These are phyloP conservation scores for Dipus sagitta DNA, from an alignment of 2,797 vertebrate species.

Conservation along the genomic window DNA sequence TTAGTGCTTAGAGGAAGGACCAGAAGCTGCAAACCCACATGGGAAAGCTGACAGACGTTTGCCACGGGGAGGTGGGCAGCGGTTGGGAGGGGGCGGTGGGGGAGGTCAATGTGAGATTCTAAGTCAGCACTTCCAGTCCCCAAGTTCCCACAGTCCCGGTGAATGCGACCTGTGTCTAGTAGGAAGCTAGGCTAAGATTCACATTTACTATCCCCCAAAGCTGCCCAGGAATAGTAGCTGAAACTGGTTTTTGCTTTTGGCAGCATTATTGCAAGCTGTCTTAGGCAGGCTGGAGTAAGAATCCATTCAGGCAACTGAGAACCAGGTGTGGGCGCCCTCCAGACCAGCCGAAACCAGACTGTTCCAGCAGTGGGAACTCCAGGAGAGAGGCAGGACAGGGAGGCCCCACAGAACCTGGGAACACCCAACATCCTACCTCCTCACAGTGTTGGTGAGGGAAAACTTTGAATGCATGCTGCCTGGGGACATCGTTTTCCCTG, in stretches of 20 bases:
- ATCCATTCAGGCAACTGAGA: background rate
- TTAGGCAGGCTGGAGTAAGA: background rate
- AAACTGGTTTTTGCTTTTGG: conserved; percentile 26
- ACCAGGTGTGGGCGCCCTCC: background rate
- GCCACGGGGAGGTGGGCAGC: background rate
- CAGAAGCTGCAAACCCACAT: background rate
- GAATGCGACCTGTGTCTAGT: background rate
- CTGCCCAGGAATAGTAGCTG: background rate
- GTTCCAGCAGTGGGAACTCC: background rate
- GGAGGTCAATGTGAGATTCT: rapidly evolving
- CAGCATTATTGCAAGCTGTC: background rate
- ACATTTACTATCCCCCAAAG: background rate
- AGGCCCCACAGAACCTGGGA: background rate
- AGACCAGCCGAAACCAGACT: conserved; percentile 39
- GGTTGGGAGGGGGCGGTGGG: background rate
- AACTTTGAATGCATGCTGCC: background rate
- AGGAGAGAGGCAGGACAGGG: background rate
- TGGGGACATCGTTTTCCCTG: background rate
- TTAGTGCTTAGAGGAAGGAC: background rate
- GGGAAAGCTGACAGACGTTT: background rate
- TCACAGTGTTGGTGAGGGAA: background rate
- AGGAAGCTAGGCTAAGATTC: background rate
- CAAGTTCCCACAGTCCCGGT: background rate
- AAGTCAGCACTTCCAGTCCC: background rate
- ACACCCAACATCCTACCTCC: background rate